phyloP scores from a whole-genome alignment of 2,113 vertebrate species.

The Circaetus gallicus region DNA sequence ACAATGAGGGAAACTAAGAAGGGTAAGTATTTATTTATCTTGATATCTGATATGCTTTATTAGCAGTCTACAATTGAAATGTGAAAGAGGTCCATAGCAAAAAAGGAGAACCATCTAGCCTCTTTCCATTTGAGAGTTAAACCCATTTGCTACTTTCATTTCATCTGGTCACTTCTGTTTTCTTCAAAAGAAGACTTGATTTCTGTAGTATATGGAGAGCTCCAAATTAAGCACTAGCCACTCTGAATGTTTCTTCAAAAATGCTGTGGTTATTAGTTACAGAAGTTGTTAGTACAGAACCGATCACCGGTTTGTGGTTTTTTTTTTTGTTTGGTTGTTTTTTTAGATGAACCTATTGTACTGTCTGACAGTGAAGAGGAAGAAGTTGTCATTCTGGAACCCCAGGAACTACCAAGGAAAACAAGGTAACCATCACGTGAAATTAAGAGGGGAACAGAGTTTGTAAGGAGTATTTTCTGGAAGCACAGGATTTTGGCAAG shows the following conservation, averaged over 20 bases:
- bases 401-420: conserved; percentile 65
- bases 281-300: background rate
- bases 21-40: background rate
- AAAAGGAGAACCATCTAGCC: background rate
- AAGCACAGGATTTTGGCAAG: background rate
- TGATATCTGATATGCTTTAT: background rate
- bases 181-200: background rate
- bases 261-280: background rate
- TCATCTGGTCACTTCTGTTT: background rate
- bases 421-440: conserved; percentile 67
- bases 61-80: background rate
- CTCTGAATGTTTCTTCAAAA: background rate
- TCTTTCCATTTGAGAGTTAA: background rate
- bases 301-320: background rate
- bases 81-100: background rate
- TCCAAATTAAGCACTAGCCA: background rate
- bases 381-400: conserved; percentile 88
- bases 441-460: background rate
- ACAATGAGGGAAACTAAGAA: background rate
- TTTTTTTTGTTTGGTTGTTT: background rate
- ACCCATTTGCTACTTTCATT: background rate
- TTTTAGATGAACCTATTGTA: conserved; percentile 80
- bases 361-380: conserved; percentile 96
- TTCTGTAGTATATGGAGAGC: background rate
- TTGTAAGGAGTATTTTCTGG: background rate